Evolutionary conservation across 2,888 invertebrate genomes (phyloP).

Genomic region (Dryocosmus kuriphilus): DNA sequence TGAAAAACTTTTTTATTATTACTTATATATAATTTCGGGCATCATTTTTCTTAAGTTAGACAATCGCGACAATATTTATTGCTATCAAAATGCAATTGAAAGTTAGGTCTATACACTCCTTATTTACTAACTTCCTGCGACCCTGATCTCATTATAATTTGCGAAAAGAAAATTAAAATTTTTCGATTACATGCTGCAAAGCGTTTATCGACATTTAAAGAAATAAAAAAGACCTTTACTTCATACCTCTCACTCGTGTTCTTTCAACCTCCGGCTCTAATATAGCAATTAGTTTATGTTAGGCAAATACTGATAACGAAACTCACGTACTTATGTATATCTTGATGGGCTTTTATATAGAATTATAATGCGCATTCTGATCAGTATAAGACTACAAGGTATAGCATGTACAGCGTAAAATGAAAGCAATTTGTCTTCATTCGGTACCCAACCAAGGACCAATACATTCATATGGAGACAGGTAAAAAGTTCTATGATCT

Average conservation of each 20-base stretch:
- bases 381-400: slow-evolving; percentile 51
- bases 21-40: no score
- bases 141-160: background rate
- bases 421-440: slow-evolving; percentile 67
- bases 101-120: background rate
- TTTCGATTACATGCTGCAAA: background rate
- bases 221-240: slow-evolving; percentile 14
- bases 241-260: slow-evolving; percentile 26
- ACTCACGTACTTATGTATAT: background rate
- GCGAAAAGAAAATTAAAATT: background rate
- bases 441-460: slow-evolving; percentile 66
- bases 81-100: background rate
- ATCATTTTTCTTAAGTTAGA: no score
- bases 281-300: slow-evolving; percentile 23
- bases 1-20: no score
- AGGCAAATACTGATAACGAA: slow-evolving; percentile 24
- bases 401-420: slow-evolving; percentile 56
- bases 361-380: slow-evolving; percentile 44
- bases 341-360: slow-evolving; percentile 3
- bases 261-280: background rate
- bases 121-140: background rate
- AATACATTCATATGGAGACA: slow-evolving; percentile 54
- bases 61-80: background rate
- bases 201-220: slow-evolving; percentile 10
- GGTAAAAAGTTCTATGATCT: slow-evolving; percentile 39